Conservation (phyloP, 2,888 invertebrate genomes). For the Panorpa germanica region DNA sequence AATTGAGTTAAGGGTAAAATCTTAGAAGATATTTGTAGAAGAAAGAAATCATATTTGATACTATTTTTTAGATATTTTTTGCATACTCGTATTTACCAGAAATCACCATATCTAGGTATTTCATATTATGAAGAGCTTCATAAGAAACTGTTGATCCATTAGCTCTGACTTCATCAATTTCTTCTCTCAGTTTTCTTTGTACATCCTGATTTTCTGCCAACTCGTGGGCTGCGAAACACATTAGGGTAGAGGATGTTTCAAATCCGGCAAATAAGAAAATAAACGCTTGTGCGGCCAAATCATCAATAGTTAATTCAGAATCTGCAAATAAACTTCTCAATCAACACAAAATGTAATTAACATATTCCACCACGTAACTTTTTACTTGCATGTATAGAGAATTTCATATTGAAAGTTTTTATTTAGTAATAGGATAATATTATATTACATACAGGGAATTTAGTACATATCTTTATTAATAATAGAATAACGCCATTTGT, state of each 20-base stretch:
- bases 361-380: too few relatives aligned
- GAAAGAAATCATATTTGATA: background rate
- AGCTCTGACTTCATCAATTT: constrained; percentile 17
- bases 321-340: too few relatives aligned
- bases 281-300: constrained; percentile 20
- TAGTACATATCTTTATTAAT: too few relatives aligned
- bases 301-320: constrained; percentile 18
- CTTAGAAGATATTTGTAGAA: too few relatives aligned
- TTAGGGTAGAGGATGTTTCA: constrained; percentile 19
- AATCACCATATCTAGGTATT: constrained; percentile 32
- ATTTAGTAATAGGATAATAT: too few relatives aligned
- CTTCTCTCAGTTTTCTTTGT: constrained; percentile 19
- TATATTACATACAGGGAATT: too few relatives aligned
- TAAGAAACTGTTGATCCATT: constrained; percentile 22
- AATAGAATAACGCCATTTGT: too few relatives aligned
- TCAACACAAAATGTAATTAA: too few relatives aligned
- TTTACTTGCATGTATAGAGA: too few relatives aligned
- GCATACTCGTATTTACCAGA: constrained; percentile 18
- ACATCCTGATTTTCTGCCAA: constrained; percentile 20
- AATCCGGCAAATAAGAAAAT: constrained; percentile 22
- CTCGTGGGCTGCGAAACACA: constrained; percentile 20
- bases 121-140: constrained; percentile 25
- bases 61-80: constrained; percentile 1
- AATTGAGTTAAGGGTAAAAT: too few relatives aligned
- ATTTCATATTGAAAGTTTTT: too few relatives aligned